A percentile compares a stretch with the other conserved stretches of the same genome.
Evolutionary conservation across 2,797 vertebrate species (phyloP).

Genomic region (Melanotaenia pygmaea): DNA sequence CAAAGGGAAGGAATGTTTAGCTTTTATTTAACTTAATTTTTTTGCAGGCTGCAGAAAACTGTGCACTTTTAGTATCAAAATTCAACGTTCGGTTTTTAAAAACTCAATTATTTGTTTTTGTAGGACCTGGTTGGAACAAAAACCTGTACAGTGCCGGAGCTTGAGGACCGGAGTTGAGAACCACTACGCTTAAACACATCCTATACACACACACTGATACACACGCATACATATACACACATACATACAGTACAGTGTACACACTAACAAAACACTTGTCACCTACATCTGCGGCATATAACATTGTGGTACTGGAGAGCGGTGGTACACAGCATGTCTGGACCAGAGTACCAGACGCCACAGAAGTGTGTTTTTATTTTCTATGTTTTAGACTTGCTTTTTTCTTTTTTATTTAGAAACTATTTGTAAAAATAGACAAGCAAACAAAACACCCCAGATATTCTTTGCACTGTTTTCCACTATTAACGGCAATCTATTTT

Average conservation of each 20-base stretch:
- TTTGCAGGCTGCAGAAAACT: slow-evolving; percentile 81
- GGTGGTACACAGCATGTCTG: slow-evolving; percentile 79
- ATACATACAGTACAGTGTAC: slow-evolving; percentile 42
- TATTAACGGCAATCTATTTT: slow-evolving; percentile 86
- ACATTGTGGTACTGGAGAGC: slow-evolving; percentile 83
- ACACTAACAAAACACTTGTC: slow-evolving; percentile 54
- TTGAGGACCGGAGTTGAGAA: slow-evolving; percentile 91
- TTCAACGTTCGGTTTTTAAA: slow-evolving; percentile 81
- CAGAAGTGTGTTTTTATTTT: slow-evolving; percentile 81
- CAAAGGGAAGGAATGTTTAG: slow-evolving; percentile 75
- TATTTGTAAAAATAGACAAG: slow-evolving; percentile 82
- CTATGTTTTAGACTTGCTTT: slow-evolving; percentile 75
- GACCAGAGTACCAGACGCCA: slow-evolving; percentile 81
- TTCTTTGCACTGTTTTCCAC: slow-evolving; percentile 87
- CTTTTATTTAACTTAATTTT: slow-evolving; percentile 68
- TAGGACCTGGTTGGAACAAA: slow-evolving; percentile 92
- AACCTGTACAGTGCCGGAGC: slow-evolving; percentile 90
- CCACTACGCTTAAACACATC: slow-evolving; percentile 82
- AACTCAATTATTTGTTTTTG: slow-evolving; percentile 89
- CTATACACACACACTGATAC: slow-evolving; percentile 39
- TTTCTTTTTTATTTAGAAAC: slow-evolving; percentile 80
- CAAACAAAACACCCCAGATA: slow-evolving; percentile 81
- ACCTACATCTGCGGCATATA: slow-evolving; percentile 73
- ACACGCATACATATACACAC: slow-evolving; percentile 38
- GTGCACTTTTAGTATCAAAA: slow-evolving; percentile 81